These are phyloP conservation scores for Oasisia sp. DNA, from an alignment of 2,888 invertebrate species.

Conservation along the genomic window DNA sequence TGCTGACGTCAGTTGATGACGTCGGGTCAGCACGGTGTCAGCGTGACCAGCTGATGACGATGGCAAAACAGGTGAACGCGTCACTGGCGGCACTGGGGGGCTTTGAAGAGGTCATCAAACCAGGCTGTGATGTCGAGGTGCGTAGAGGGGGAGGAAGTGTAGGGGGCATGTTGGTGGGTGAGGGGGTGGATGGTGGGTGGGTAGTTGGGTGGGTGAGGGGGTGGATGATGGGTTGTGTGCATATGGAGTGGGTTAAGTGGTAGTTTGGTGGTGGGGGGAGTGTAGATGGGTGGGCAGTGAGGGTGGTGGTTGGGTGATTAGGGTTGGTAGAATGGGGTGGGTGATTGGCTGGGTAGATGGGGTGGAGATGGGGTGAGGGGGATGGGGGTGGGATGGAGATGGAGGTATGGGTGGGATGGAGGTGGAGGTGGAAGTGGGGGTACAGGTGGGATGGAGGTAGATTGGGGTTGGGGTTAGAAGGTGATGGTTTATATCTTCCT, in stretches of 20 bases:
- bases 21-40: constrained; percentile 56
- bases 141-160: constrained; percentile 19
- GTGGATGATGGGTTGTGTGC: too few species aligned
- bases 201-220: background rate
- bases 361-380: too few species aligned
- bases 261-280: too few species aligned
- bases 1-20: constrained; percentile 57
- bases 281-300: too few species aligned
- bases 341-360: too few species aligned
- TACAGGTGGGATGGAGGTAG: too few species aligned
- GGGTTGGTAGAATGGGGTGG: too few species aligned
- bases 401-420: too few species aligned
- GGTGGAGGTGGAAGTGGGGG: too few species aligned
- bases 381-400: background rate
- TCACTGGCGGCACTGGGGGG: constrained; percentile 65
- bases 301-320: too few species aligned
- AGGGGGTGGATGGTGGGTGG: background rate
- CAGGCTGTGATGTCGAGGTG: constrained; percentile 63
- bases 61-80: constrained; percentile 63
- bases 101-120: constrained; percentile 64
- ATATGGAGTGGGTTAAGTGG: too few species aligned
- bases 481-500: background rate
- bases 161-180: background rate
- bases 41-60: constrained; percentile 56
- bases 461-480: too few species aligned